Evolutionary conservation across 2,113 vertebrate species (phyloP).

Genomic region (Apteryx owenii): DNA sequence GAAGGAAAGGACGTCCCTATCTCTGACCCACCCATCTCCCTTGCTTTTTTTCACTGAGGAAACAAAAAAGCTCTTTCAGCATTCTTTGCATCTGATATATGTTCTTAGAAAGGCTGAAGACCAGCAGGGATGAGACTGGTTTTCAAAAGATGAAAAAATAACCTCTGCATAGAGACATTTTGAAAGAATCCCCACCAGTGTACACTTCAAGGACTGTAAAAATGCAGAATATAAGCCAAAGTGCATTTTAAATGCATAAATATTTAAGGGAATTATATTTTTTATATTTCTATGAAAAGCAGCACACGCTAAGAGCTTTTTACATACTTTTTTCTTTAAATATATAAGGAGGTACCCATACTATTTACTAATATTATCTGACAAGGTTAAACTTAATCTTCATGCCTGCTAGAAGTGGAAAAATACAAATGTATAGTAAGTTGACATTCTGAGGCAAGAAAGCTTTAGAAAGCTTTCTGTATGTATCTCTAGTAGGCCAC

Average conservation of each 20-base stretch:
- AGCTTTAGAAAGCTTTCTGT: constrained; percentile 70
- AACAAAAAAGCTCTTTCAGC: constrained; percentile 60
- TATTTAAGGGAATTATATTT: constrained; percentile 51
- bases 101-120: constrained; percentile 53
- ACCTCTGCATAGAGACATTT: constrained; percentile 21
- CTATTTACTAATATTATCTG: constrained; percentile 66
- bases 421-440: constrained; percentile 41
- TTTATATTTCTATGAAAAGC: constrained; percentile 28
- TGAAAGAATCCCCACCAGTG: constrained; percentile 40
- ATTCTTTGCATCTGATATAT: constrained; percentile 47
- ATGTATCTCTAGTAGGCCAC: constrained; percentile 86
- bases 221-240: constrained; percentile 41
- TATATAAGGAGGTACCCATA: constrained; percentile 36
- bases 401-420: constrained; percentile 41
- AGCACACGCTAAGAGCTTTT: constrained; percentile 42
- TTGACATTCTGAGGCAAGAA: constrained; percentile 70
- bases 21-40: constrained; percentile 28
- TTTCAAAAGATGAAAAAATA: constrained; percentile 63
- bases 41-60: constrained; percentile 25
- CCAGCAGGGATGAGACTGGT: constrained; percentile 48
- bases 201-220: constrained; percentile 40
- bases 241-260: constrained; percentile 49
- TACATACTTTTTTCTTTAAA: constrained; percentile 23
- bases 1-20: constrained; percentile 1
- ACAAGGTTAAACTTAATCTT: constrained; percentile 71